Percentiles rank a stretch among this genome's conserved stretches.
phyloP scores from a whole-genome alignment of 2,113 vertebrate genomes.

The Anguilla rostrata region DNA sequence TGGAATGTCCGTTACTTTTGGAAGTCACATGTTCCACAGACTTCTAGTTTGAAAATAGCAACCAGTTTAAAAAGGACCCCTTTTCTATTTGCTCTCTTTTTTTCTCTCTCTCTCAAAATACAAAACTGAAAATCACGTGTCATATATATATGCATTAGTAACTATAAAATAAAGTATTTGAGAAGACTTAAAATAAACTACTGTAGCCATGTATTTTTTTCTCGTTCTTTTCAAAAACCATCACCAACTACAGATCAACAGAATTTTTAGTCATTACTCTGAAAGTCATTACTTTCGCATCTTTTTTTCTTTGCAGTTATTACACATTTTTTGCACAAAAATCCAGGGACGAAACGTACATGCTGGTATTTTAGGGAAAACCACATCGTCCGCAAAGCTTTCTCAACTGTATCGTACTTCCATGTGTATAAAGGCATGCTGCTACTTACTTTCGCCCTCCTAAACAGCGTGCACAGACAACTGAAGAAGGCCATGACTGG shows the following conservation, averaged over 20 bases:
- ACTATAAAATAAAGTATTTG: not conserved
- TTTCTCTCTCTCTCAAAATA: not conserved
- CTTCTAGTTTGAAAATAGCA: conserved; percentile 19
- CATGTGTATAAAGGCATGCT: not conserved
- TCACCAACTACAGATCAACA: not conserved
- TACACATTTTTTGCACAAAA: not conserved
- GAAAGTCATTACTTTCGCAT: not conserved
- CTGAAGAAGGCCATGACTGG: conserved; percentile 36
- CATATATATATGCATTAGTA: not conserved
- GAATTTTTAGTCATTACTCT: not conserved
- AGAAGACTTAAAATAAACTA: not conserved
- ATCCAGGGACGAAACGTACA: not conserved
- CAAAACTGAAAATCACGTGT: not conserved
- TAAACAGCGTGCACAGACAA: conserved; percentile 38
- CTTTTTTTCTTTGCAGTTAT: not conserved
- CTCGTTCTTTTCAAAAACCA: not conserved
- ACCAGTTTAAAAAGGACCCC: not conserved
- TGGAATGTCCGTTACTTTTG: conserved; percentile 42
- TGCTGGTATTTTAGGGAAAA: not conserved
- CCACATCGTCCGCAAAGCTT: not conserved
- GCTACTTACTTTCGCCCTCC: conserved; percentile 38
- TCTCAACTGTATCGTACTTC: not conserved
- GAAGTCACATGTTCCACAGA: conserved; percentile 37
- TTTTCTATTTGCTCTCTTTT: not conserved
- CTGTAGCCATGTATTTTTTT: not conserved